phyloP scores from a whole-genome alignment of 1,140 invertebrate genomes.

The Drusus annulatus region DNA sequence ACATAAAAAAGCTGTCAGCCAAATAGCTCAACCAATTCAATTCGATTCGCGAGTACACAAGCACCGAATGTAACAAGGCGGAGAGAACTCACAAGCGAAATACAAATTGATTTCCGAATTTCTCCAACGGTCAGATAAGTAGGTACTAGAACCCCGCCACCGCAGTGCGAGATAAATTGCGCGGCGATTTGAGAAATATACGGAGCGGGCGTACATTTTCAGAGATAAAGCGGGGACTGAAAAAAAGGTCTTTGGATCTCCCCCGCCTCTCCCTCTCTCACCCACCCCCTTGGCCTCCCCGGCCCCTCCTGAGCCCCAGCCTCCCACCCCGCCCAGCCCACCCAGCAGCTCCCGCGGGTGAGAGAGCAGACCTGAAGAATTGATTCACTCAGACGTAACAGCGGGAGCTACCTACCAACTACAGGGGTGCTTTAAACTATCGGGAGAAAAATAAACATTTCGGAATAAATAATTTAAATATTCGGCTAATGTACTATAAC shows the following conservation, averaged over 20 bases:
- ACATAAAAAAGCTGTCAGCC: too few species aligned
- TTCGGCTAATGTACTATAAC: too few species aligned
- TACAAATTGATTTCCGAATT: slow-evolving; percentile 17
- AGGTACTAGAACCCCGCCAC: background rate
- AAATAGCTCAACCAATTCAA: too few species aligned
- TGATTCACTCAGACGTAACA: slow-evolving; percentile 55
- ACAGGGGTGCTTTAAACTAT: background rate
- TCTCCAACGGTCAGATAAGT: slow-evolving; percentile 23
- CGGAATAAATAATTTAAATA: too few species aligned
- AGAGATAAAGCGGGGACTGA: slow-evolving; percentile 24
- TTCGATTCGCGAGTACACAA: too few species aligned
- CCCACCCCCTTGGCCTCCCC: background rate
- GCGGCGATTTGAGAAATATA: slow-evolving; percentile 39
- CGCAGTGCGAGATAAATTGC: slow-evolving; percentile 31
- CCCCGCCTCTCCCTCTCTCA: background rate
- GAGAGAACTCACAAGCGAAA: background rate
- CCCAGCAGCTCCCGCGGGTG: slow-evolving; percentile 41
- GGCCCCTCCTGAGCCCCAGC: background rate
- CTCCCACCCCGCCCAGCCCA: background rate
- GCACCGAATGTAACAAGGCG: too few species aligned
- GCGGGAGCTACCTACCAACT: slow-evolving; percentile 4
- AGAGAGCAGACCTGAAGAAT: slow-evolving; percentile 54
- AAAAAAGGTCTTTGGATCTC: slow-evolving; percentile 26
- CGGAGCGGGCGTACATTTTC: slow-evolving; percentile 31
- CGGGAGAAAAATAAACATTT: too few species aligned